These are phyloP conservation scores for Picathartes gymnocephalus DNA, from an alignment of 2,113 vertebrate species.

Conservation along the genomic window DNA sequence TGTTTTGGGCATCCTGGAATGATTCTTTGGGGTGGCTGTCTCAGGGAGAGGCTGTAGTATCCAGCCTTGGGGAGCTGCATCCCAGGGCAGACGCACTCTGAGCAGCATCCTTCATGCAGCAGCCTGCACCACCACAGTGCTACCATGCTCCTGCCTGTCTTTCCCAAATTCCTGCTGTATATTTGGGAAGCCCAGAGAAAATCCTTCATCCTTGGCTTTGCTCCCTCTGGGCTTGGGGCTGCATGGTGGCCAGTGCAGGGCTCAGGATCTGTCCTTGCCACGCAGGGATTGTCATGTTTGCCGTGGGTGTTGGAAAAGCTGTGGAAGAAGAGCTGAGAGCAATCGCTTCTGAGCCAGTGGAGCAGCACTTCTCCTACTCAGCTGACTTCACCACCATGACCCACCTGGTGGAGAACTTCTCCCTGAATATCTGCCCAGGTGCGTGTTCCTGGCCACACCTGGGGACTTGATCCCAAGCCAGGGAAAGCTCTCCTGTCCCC, in stretches of 20 bases:
- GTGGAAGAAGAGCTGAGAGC: constrained; percentile 92
- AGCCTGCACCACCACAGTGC: accelerated
- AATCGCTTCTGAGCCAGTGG: constrained; percentile 88
- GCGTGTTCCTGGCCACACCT: neutral
- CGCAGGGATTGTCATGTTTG: constrained; percentile 93
- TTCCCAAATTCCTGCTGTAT: neutral
- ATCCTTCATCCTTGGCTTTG: neutral
- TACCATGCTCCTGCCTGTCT: accelerated
- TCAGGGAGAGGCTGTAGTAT: neutral
- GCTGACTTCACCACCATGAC: constrained; percentile 90
- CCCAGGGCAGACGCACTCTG: accelerated
- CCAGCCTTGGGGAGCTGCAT: neutral
- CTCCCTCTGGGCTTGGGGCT: neutral
- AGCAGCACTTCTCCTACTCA: constrained; percentile 92
- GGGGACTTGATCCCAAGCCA: too few relatives aligned
- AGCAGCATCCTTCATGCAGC: neutral
- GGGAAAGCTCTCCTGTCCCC: neutral
- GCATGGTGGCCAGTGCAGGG: accelerated
- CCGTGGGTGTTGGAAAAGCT: constrained; percentile 93
- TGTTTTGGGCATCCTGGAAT: neutral
- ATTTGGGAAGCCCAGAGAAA: neutral
- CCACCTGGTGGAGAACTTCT: constrained; percentile 91
- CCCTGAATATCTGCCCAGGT: constrained; percentile 94
- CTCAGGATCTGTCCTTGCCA: neutral
- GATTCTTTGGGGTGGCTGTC: neutral